Conservation (phyloP, 2,113 vertebrate species). For the Macaca nemestrina region DNA sequence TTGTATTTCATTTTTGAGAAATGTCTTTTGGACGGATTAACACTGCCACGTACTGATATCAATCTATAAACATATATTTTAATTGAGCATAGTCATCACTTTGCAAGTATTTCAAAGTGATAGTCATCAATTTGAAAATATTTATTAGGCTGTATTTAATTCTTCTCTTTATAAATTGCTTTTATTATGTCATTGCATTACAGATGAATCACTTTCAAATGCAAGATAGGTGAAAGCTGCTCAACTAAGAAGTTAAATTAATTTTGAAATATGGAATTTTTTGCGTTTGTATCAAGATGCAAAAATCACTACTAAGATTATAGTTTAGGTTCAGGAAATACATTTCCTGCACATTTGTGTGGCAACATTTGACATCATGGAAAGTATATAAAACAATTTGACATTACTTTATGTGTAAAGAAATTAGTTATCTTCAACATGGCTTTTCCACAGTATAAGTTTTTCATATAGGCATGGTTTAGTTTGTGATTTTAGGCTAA, state of each 20-base stretch:
- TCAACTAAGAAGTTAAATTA: not conserved
- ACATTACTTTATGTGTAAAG: not conserved
- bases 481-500: not conserved
- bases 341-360: not conserved
- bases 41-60: not conserved
- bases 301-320: not conserved
- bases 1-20: not conserved
- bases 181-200: not conserved
- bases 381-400: not conserved
- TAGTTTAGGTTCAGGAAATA: not conserved
- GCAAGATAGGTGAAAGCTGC: not conserved
- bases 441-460: not conserved
- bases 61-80: not conserved
- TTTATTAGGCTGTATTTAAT: not conserved
- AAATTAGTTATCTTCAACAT: not conserved
- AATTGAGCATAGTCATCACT: not conserved
- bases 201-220: not conserved
- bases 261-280: not conserved
- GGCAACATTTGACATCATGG: not conserved
- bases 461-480: not conserved
- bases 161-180: not conserved
- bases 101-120: not conserved
- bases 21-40: not conserved
- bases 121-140: not conserved
- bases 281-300: not conserved